Evolutionary conservation across 2,888 invertebrate genomes (phyloP).

Genomic region (Andricus curvator): DNA sequence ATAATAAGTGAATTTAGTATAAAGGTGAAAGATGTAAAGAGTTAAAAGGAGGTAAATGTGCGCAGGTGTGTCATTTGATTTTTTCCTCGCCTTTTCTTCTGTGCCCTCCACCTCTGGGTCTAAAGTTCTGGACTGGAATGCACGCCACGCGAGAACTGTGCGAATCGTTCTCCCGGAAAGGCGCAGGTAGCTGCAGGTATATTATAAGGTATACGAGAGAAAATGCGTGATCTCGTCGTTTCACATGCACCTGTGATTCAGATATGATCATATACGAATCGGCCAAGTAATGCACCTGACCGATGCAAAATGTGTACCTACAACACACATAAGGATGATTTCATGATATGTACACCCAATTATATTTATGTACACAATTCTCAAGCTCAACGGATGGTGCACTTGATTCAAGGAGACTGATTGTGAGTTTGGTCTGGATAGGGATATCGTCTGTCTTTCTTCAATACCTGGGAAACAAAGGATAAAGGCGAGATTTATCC

Average conservation of each 20-base stretch:
- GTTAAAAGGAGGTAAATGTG: background rate
- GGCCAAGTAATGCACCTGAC: background rate
- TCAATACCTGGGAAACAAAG: no score
- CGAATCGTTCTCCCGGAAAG: constrained; percentile 7
- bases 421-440: background rate
- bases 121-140: background rate
- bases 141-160: background rate
- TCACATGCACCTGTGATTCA: constrained; percentile 7
- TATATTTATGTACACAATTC: background rate
- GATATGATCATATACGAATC: constrained; percentile 1
- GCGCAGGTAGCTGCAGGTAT: background rate
- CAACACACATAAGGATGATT: background rate
- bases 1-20: background rate
- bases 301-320: background rate
- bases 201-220: background rate
- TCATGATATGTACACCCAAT: background rate
- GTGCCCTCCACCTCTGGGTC: background rate
- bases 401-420: background rate
- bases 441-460: background rate
- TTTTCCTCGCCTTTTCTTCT: constrained; percentile 7
- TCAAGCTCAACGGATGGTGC: background rate
- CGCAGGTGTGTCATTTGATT: background rate
- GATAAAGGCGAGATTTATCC: no score
- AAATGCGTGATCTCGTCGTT: constrained; percentile 7
- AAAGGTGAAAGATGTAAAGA: background rate